Evolutionary conservation across 30 jellyfish, hydroid and myxozoan species (phyloP).

Genomic region (Catostylus mosaicus): DNA sequence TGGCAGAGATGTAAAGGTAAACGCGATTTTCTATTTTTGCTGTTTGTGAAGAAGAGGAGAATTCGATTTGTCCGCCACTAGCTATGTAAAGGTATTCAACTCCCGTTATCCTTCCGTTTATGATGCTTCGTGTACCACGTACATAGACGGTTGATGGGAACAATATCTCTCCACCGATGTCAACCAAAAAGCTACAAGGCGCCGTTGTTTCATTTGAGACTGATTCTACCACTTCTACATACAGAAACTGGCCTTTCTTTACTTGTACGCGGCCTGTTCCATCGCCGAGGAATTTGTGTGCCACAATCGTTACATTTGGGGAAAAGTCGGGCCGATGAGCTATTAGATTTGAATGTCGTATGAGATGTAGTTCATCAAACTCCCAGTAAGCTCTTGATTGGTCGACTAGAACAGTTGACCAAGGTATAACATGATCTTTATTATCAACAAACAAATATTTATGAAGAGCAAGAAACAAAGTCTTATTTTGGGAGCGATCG

Average conservation of each 20-base stretch:
- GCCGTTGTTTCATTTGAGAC: slow-evolving; percentile 70
- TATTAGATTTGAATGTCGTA: slow-evolving; percentile 55
- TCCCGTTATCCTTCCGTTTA: slow-evolving; percentile 64
- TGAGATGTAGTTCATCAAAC: slow-evolving; percentile 59
- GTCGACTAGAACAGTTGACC: slow-evolving; percentile 67
- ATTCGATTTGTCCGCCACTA: slow-evolving; percentile 60
- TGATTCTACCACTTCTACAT: slow-evolving; percentile 70
- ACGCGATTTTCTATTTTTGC: slow-evolving; percentile 67
- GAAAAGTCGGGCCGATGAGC: slow-evolving; percentile 59
- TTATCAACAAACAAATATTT: slow-evolving; percentile 52
- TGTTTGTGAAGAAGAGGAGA: slow-evolving; percentile 59
- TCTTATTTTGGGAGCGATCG: slow-evolving; percentile 35
- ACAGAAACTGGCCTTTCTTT: slow-evolving; percentile 43
- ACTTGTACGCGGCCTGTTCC: slow-evolving; percentile 69
- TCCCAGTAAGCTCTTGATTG: slow-evolving; percentile 54
- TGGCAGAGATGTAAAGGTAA: slow-evolving; percentile 47
- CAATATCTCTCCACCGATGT: slow-evolving; percentile 53
- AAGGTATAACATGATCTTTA: slow-evolving; percentile 46
- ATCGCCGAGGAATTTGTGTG: slow-evolving; percentile 64
- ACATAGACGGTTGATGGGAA: slow-evolving; percentile 61
- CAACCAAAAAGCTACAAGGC: slow-evolving; percentile 67
- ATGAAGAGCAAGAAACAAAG: slow-evolving; percentile 49
- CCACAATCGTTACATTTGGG: slow-evolving; percentile 61
- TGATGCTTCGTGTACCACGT: slow-evolving; percentile 58
- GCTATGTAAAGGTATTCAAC: slow-evolving; percentile 56